Evolutionary conservation across 2,888 invertebrate genomes (phyloP).

Genomic region (Polydrusus pterygomalis): DNA sequence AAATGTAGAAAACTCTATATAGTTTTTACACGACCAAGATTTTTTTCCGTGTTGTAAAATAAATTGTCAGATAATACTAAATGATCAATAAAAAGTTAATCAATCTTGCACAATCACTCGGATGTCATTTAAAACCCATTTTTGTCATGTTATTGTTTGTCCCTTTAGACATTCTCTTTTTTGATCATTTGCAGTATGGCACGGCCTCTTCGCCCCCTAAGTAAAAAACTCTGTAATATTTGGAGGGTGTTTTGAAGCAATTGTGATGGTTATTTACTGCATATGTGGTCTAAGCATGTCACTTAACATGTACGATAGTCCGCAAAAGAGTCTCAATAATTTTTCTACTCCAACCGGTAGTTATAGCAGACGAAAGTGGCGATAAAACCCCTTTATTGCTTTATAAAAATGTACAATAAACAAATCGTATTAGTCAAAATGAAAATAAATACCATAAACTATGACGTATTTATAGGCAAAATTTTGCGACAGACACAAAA

Average conservation of each 20-base stretch:
- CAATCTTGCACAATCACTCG: neutral
- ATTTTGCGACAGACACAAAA: too few relatives aligned
- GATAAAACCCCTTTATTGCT: too few relatives aligned
- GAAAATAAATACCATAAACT: too few relatives aligned
- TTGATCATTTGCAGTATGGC: slow-evolving; percentile 6
- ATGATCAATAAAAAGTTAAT: neutral
- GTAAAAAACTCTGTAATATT: slow-evolving; percentile 14
- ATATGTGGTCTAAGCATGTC: slow-evolving; percentile 60
- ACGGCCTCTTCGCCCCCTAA: slow-evolving; percentile 11
- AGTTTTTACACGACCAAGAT: too few relatives aligned
- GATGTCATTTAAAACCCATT: slow-evolving; percentile 10
- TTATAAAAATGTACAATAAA: too few relatives aligned
- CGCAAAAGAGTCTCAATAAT: too few relatives aligned
- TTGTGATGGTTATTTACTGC: slow-evolving; percentile 56
- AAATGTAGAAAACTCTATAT: too few relatives aligned
- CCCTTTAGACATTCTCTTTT: slow-evolving; percentile 6
- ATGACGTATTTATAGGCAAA: too few relatives aligned
- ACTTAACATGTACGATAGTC: slow-evolving; percentile 8
- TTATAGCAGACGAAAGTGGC: too few relatives aligned
- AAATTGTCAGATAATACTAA: neutral
- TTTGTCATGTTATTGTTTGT: slow-evolving; percentile 6
- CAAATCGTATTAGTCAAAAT: too few relatives aligned
- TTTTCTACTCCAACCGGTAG: too few relatives aligned
- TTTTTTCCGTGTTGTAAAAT: too few relatives aligned
- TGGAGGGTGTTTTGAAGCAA: slow-evolving; percentile 53